These are phyloP conservation scores for Circaetus cinerascens DNA, from an alignment of 2,113 vertebrate genomes.

Conservation along the genomic window DNA sequence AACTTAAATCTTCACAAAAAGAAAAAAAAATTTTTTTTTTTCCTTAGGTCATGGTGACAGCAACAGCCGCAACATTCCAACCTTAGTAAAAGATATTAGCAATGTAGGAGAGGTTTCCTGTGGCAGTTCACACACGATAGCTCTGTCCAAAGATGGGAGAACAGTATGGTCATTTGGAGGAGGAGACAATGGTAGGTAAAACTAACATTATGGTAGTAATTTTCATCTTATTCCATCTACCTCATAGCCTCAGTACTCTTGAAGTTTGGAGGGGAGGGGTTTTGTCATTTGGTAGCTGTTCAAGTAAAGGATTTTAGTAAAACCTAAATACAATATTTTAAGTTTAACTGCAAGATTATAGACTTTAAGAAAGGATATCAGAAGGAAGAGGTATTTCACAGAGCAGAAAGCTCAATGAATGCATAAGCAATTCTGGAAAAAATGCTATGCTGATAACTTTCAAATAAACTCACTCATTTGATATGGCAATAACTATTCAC, in stretches of 20 bases:
- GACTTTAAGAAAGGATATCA: not conserved
- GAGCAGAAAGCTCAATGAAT: not conserved
- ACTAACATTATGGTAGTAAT: not conserved
- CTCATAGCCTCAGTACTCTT: not conserved
- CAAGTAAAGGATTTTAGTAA: not conserved
- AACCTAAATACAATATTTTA: not conserved
- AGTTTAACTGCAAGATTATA: not conserved
- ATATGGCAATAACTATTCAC: not conserved
- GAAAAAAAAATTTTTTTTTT: not conserved
- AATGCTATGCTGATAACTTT: not conserved
- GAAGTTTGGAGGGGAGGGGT: not conserved
- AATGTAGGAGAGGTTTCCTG: constrained; percentile 87
- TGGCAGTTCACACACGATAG: constrained; percentile 86
- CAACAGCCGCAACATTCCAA: constrained; percentile 87
- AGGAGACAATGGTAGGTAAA: constrained; percentile 83
- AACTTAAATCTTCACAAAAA: not conserved
- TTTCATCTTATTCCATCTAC: not conserved
- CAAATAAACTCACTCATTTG: not conserved
- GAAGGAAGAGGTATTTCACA: not conserved
- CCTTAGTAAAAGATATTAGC: constrained; percentile 86
- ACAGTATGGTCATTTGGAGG: constrained; percentile 88
- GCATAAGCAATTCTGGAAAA: not conserved
- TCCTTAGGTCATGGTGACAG: constrained; percentile 82
- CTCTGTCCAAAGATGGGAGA: constrained; percentile 84
- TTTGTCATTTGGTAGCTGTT: not conserved